Base-by-base conservation (phyloP, 2,888 invertebrate genomes). In the Brachylomia viminalis region DNA sequence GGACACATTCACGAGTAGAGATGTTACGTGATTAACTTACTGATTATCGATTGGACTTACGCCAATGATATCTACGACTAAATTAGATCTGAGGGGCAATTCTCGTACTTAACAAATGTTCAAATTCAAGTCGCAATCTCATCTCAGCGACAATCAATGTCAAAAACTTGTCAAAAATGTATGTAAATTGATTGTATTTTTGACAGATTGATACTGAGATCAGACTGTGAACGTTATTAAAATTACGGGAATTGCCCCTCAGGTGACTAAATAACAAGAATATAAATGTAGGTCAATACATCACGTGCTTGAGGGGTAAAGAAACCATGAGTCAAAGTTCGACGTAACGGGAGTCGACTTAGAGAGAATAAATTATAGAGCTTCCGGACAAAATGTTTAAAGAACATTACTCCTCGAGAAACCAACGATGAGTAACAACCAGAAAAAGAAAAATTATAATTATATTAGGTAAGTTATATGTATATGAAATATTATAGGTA, bases 1-100 rank as follows among this genome's bases (percentile, higher is more conserved):
- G 23, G 17, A 20, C 11, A 45, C 5, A 38, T 74, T 45, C 7
- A 27, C 11, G 11, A 58, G 54, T 45, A 42, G 17, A 15, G 20
- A 61, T n/a, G 15, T 38, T 47, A 45, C 20, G 5, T 75, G 27
- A 75, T 47, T 54, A 30, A 38, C 38, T 38, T 5, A 38, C 38
- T 38, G 38, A 38, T 38, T 38, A 38, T 45, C 8, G 45, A 75
- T 77, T 76, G 45, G 27, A 76, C 13, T 27, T 27, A 13, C 3
- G 54, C 54, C 54, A 38, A 65, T 47, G 47, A 56, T 23, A n/a
- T n/a, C n/a, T n/a, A 54, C 11, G 23, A 75, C 17, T 1, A 27
- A 33, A 62, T 75, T 52, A n/a, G n/a, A 52, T 61, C 17, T 38
- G 38, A 5, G 5, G 38, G 38, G 38, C 7, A 38, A 38, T 38